A percentile compares a stretch with the other conserved stretches of the same genome.
Conservation (phyloP, 2,797 vertebrate genomes). For the Hybognathus amarus region DNA sequence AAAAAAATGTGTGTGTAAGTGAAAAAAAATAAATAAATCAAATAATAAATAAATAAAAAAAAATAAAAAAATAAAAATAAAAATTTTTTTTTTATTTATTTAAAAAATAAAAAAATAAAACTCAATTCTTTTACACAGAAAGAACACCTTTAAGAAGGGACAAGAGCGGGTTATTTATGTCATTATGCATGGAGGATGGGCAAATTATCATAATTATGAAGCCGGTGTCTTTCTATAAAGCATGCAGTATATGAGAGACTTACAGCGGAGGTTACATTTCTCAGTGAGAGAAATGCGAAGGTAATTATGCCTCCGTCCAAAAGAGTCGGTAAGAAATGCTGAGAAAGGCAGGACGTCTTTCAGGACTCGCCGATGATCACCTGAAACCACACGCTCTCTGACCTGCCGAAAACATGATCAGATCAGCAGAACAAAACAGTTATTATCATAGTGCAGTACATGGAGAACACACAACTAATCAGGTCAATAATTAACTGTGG, state of each 20-base stretch:
- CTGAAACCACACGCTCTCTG: conserved; percentile 70
- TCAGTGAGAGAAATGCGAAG: conserved; percentile 94
- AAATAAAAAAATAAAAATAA: no score
- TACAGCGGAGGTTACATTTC: conserved; percentile 97
- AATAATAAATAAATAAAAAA: no score
- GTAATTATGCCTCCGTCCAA: conserved; percentile 91
- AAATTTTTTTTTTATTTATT: no score
- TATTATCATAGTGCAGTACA: background rate
- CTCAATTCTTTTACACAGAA: no score
- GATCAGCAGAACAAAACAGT: background rate
- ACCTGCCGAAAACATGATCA: conserved; percentile 24
- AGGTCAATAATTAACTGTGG: background rate
- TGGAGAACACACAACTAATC: background rate
- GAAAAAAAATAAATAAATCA: no score
- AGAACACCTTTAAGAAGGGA: no score
- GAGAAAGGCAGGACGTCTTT: conserved; percentile 82
- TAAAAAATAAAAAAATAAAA: no score
- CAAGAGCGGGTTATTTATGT: no score
- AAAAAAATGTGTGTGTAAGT: no score
- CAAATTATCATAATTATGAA: background rate
- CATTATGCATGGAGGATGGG: background rate
- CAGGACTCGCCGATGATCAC: conserved; percentile 65
- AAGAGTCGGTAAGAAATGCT: conserved; percentile 87
- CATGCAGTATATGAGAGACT: conserved; percentile 70
- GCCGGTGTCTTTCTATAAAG: background rate